These are phyloP conservation scores for Hemicrepidius hirtus DNA, from an alignment of 2,888 invertebrate genomes.

Conservation along the genomic window DNA sequence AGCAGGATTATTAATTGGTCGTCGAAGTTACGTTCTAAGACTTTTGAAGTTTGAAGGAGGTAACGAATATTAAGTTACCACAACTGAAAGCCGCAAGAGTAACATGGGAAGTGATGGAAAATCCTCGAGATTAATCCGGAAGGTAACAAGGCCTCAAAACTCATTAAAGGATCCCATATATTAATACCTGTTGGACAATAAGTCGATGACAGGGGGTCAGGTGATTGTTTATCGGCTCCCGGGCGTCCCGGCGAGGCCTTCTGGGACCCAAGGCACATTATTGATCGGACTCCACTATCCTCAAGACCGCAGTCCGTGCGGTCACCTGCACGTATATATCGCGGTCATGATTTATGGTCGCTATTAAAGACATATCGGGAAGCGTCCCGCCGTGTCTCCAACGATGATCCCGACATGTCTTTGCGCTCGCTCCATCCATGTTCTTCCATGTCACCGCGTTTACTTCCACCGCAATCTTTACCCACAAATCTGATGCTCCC, in stretches of 20 bases:
- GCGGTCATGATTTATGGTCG: constrained; percentile 64
- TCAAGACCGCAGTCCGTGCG: constrained; percentile 61
- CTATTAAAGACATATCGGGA: constrained; percentile 64
- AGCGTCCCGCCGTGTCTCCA: constrained; percentile 51
- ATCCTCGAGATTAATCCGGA: constrained; percentile 37
- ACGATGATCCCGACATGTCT: constrained; percentile 46
- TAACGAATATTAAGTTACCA: constrained; percentile 20
- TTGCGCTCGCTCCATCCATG: constrained; percentile 36
- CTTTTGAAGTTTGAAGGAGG: constrained; percentile 12
- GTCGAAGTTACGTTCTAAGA: constrained; percentile 16
- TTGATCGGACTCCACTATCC: constrained; percentile 61
- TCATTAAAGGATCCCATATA: constrained; percentile 60
- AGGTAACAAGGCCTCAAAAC: constrained; percentile 45
- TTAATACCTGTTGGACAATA: constrained; percentile 67
- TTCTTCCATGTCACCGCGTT: constrained; percentile 47
- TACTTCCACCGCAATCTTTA: constrained; percentile 34
- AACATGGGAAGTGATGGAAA: constrained; percentile 17
- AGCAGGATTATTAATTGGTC: constrained; percentile 21
- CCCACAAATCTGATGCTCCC: constrained; percentile 45
- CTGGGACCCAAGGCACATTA: constrained; percentile 58
- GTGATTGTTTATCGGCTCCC: constrained; percentile 64
- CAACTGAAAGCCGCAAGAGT: constrained; percentile 11
- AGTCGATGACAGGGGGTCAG: constrained; percentile 63
- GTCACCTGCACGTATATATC: constrained; percentile 65
- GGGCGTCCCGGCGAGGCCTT: constrained; percentile 52